Base-by-base conservation (phyloP, 1,140 invertebrate species). In the Atopsyche davidsoni region DNA sequence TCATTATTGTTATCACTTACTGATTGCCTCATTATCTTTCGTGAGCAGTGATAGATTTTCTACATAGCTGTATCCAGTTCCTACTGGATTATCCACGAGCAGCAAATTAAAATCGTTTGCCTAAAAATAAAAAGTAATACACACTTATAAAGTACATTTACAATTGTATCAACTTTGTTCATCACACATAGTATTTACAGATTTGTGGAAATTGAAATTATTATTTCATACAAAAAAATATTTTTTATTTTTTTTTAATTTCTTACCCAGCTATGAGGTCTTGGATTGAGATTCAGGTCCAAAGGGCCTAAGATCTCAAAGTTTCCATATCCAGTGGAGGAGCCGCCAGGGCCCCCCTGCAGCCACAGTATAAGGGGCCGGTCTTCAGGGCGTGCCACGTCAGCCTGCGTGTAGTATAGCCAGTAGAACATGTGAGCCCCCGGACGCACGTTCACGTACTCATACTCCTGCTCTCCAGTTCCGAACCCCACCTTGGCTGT, bases 21-120 rank as follows among this genome's bases (percentile, higher is more conserved):
- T 69, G 14, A 92, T 90, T 73, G 87, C 71, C 19, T 71, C 66
- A 55, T 91, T 89, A 55, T 82, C 78, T 4, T 70, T 79, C 3
- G 79, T 78, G 32, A 81, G 70, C 18, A 73, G 64, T n/a, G 59
- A 59, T 0, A 61, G 50, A 50, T 73, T 64, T n/a, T 85, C 82
- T 0, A 83, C 83, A 60, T 89, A 90, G 66, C 89, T 92, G 65
- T 79, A 94, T 1, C 90, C 90, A n/a, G 86, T 79, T 1, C 90
- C 90, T 3, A 94, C 89, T 1, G 90, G 90, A 67, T 89, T 92
- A 61, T 94, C 90, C 13, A 93, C 79, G 63, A 92, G 92, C 1
- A 94, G 59, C 4, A 95, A 76, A 63, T 91, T 93, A 59, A 85
- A 81, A 52, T 82, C 67, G 51, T 80, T 80, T 10, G 87, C 78